These are phyloP conservation scores for Pseudomyrmex flavicornis DNA, from an alignment of 1,140 invertebrate species.

Conservation along the genomic window DNA sequence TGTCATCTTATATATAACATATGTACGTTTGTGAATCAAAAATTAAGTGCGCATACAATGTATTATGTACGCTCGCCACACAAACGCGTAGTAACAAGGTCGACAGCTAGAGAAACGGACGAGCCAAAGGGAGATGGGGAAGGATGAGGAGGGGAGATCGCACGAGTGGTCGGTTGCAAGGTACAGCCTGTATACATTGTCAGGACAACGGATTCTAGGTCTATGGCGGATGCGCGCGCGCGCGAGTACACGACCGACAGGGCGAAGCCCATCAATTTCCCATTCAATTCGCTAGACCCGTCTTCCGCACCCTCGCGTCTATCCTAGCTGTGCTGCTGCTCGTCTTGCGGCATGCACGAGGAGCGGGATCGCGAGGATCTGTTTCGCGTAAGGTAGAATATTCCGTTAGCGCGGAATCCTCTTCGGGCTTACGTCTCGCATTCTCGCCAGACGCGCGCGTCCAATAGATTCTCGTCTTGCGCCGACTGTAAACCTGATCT, in stretches of 20 bases:
- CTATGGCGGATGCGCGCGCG: slow-evolving; percentile 68
- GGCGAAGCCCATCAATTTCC: slow-evolving; percentile 79
- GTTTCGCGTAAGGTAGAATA: slow-evolving; percentile 28
- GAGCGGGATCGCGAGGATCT: slow-evolving; percentile 32
- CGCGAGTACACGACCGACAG: slow-evolving; percentile 74
- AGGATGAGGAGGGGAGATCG: slow-evolving; percentile 5
- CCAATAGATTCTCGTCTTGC: slow-evolving; percentile 21
- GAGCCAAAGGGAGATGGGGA: background rate
- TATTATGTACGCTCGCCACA: slow-evolving; percentile 34
- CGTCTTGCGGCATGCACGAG: slow-evolving; percentile 26
- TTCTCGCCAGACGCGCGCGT: slow-evolving; percentile 36
- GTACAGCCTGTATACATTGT: slow-evolving; percentile 69
- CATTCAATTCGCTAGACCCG: slow-evolving; percentile 75
- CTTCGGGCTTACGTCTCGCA: slow-evolving; percentile 14
- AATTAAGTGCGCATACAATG: background rate
- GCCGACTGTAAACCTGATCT: background rate
- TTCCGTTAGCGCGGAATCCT: slow-evolving; percentile 30
- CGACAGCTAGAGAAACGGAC: slow-evolving; percentile 39
- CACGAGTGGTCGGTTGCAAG: slow-evolving; percentile 40
- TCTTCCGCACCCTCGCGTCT: slow-evolving; percentile 55
- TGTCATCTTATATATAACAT: background rate
- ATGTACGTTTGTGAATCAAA: too few species aligned
- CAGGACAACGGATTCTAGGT: slow-evolving; percentile 73
- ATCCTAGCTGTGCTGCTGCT: background rate
- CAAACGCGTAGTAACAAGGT: slow-evolving; percentile 43